Conservation (phyloP, 2,888 invertebrate species). For the Archips xylosteana region DNA sequence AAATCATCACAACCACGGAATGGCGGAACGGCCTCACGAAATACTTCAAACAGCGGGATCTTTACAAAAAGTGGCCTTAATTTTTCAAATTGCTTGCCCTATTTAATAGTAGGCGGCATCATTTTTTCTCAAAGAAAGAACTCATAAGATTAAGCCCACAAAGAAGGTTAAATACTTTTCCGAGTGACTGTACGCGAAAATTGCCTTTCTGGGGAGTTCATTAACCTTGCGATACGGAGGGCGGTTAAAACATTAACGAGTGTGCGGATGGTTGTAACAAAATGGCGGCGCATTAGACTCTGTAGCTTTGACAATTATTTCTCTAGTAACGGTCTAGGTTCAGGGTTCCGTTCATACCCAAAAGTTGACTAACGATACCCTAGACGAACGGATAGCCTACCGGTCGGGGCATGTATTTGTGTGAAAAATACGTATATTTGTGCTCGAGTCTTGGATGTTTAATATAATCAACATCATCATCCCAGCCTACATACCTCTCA, state of each 20-base stretch:
- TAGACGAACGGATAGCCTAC: too few species aligned
- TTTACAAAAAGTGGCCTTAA: conserved; percentile 45
- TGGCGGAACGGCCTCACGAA: neutral
- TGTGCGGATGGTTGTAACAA: conserved; percentile 4
- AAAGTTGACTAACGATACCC: too few species aligned
- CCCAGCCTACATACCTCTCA: too few species aligned
- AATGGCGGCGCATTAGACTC: conserved; percentile 4
- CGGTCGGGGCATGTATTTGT: too few species aligned
- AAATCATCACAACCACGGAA: neutral
- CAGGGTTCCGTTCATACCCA: too few species aligned
- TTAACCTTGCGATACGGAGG: conserved; percentile 28
- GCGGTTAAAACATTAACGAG: conserved; percentile 23
- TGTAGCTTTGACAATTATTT: neutral
- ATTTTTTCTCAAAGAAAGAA: conserved; percentile 48
- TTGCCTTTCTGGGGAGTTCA: conserved; percentile 39
- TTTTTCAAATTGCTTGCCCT: conserved; percentile 49
- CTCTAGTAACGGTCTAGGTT: neutral
- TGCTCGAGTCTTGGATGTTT: too few species aligned
- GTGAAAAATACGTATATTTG: too few species aligned
- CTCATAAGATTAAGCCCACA: conserved; percentile 44
- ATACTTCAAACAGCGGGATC: conserved; percentile 8
- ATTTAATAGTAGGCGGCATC: conserved; percentile 47
- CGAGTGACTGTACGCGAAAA: conserved; percentile 44
- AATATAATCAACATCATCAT: too few species aligned
- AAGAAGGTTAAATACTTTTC: conserved; percentile 45